Percentiles rank a stretch among this genome's conserved stretches.
Conservation (phyloP, 2,888 invertebrate genomes). For the Crocallis elinguaria region DNA sequence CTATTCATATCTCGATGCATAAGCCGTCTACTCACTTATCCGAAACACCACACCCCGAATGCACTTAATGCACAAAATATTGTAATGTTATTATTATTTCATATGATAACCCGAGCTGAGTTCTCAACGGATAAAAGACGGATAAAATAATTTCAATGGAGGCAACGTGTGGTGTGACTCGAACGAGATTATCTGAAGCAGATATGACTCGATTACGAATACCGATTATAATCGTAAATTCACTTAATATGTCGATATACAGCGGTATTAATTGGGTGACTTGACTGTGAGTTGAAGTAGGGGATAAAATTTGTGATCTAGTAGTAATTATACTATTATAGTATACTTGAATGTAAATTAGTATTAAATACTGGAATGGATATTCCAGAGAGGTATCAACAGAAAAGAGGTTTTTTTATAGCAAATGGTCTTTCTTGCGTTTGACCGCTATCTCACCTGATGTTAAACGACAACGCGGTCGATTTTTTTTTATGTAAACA, state of each 20-base stretch:
- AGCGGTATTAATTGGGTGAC: slow-evolving; percentile 43
- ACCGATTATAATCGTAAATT: slow-evolving; percentile 54
- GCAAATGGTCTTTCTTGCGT: no score
- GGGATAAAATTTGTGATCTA: slow-evolving; percentile 35
- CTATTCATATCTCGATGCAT: slow-evolving; percentile 58
- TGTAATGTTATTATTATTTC: slow-evolving; percentile 81
- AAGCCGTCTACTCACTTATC: slow-evolving; percentile 67
- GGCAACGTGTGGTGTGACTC: slow-evolving; percentile 50
- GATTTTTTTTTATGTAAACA: no score
- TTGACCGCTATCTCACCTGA: no score
- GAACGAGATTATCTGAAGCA: slow-evolving; percentile 55
- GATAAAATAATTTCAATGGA: slow-evolving; percentile 71
- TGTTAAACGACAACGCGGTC: no score
- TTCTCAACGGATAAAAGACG: slow-evolving; percentile 51
- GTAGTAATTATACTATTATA: slow-evolving; percentile 15
- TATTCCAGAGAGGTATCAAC: background rate
- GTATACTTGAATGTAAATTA: background rate
- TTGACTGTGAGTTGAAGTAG: slow-evolving; percentile 27
- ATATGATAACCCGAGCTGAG: slow-evolving; percentile 68
- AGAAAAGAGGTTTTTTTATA: no score
- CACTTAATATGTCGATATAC: slow-evolving; percentile 40
- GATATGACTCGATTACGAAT: slow-evolving; percentile 43
- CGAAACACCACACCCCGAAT: slow-evolving; percentile 69
- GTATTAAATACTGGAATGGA: background rate
- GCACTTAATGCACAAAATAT: slow-evolving; percentile 81